Base-by-base conservation (phyloP, 2,797 vertebrate genomes). In the Hypotaenidia philippensis region DNA sequence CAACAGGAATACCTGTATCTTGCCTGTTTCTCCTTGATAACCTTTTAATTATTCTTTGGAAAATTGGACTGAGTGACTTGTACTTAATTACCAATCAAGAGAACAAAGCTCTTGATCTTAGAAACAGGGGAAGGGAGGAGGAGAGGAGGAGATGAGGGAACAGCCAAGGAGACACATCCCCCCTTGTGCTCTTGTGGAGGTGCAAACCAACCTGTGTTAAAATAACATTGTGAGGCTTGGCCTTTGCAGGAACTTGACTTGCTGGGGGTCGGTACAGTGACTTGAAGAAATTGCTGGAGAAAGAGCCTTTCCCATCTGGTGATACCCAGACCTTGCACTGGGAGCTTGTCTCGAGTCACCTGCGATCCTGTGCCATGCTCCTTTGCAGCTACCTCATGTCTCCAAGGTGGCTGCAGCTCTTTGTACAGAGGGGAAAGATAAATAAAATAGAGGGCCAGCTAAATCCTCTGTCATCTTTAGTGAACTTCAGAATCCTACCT, bases 41-140 rank as follows among this genome's bases (percentile, higher is more conserved):
- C 93, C 91, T 91, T 92, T 94, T 84, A 90, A 94, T 93, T 95
- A 76, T 34, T 83, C 68, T 55, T 47, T 13, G 40, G 70, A 57
- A 72, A 89, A 87, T 45, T 49, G 47, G 75, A 29, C 32, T 23
- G 32, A 70, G 50, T 63, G 61, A 75, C 68, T 63, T 52, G 84
- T 40, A 16, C 50, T 90, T 94, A 83, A 95, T 95, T 87, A 92
- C 72, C 74, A 79, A 61, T 88, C 75, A 78, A 56, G 69, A 92
- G 71, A 78, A 29, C 22, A 16, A 20, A 71, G 91, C 76, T 88
- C 95, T 83, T 91, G 40, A 69, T 76, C 29, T 69, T 57, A 36
- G 40, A 80, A 64, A 31, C 50, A 34, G 21, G 19, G 8, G 47
- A 47, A 89, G 26, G 56, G 60, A 79, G 70, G 32, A 77, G 52